Percentiles rank a stretch among this genome's conserved stretches.
Conservation (phyloP, 2,113 vertebrate species). For the Pandion haliaetus region DNA sequence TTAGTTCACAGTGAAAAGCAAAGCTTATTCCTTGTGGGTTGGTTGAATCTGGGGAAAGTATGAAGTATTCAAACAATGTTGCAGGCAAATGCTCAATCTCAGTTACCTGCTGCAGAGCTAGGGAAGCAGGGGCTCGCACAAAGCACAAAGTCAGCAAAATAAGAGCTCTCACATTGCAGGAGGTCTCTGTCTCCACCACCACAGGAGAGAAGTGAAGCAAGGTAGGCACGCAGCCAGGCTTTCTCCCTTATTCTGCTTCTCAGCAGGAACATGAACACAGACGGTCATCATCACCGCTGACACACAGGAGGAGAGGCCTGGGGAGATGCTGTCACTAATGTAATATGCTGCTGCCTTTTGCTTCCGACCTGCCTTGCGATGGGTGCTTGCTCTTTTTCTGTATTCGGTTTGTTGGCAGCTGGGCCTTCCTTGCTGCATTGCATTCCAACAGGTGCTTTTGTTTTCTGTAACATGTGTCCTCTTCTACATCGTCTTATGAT, state of each 20-base stretch:
- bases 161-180: not conserved
- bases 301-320: not conserved
- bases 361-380: not conserved
- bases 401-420: not conserved
- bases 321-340: not conserved
- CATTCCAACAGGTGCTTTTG: not conserved
- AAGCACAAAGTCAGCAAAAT: not conserved
- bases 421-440: not conserved
- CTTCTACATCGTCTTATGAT: not conserved
- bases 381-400: not conserved
- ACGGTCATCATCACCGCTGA: not conserved
- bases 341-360: not conserved
- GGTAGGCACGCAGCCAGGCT: not conserved
- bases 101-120: not conserved
- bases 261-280: rapidly evolving
- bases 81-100: not conserved
- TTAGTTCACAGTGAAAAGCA: not conserved
- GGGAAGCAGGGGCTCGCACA: not conserved
- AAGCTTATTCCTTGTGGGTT: not conserved
- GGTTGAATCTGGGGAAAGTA: not conserved
- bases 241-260: not conserved
- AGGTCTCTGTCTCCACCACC: not conserved
- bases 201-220: not conserved
- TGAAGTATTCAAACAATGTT: not conserved
- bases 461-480: not conserved